Evolutionary conservation across 2,113 vertebrate genomes (phyloP), one percentile per base, ranked within the genome.

Genomic region (Polypterus bichir): DNA sequence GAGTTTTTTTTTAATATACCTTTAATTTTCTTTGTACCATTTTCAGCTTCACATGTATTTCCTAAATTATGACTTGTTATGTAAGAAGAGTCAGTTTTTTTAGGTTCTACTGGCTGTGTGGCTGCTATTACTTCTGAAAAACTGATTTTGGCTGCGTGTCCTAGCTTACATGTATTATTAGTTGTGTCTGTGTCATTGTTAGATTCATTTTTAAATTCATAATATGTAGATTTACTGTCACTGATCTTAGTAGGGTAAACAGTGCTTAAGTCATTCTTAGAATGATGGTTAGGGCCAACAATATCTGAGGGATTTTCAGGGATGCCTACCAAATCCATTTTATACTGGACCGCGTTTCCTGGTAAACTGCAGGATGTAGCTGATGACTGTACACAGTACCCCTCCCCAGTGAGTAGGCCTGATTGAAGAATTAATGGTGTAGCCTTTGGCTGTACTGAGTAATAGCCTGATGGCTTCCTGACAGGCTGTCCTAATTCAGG

Each of bases 1-100:
- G 86, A 81, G 45, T 79, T 74, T 59, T 92, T 92, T 71, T 94
- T 97, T 66, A 98, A 88, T 69, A 94, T 92, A 60, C 91, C 89
- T 77, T 86, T 90, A 27, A 88, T 56, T 53, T 87, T 71, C 48
- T 59, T 74, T 2, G 46, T 71, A 71, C 74, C 76, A 60, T 80
- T 76, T 69, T 58, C 47, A 6, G 48, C 62, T 44, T 62, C 62
- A 27, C 27, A 27, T 27, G 27, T 27, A 27, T 27, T 27, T 27
- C 27, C 27, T 27, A 27, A 27, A 27, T 27, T 27, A 27, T 27
- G 27, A 27, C 27, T 27, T 27, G 27, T 27, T 27, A 27, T 27
- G 27, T 27, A 27, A 27, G 27, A 27, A 27, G 27, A 27, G 27
- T 27, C 27, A 27, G 27, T 27, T 27, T 27, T 27, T 27, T 27